Base-by-base conservation (phyloP, 2,888 invertebrate species). In the Petrophora chlorosata region DNA sequence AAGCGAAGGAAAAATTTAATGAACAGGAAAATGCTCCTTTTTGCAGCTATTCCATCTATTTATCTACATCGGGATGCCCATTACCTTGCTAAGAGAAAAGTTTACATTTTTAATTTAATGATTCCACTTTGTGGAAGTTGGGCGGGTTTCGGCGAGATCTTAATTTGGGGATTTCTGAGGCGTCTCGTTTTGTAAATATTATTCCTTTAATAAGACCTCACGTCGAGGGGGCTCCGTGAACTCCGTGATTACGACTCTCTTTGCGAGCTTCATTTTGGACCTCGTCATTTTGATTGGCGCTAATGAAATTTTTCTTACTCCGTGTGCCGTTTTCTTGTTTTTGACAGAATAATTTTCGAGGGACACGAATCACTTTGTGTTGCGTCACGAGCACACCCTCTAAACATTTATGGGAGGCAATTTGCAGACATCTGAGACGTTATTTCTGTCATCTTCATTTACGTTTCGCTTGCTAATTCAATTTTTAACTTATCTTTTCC, bases 51-150 rank as follows among this genome's bases (percentile, higher is more conserved):
- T 90, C 83, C 88, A 90, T 90, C 89, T 90, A 91, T 91, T 91
- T 90, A 90, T 90, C 90, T 88, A 86, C 89, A 90, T 90, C 76
- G 87, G 89, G 89, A 90, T 90, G 90, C 90, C 91, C 91, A 91
- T 91, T 90, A 91, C 90, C 87, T 90, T 86, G 88, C 91, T 90
- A 91, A 91, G 89, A 91, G 90, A 90, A 91, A 91, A 91, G 90
- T 91, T 90, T 89, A 88, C 89, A 88, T 91, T 91, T 90, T 91
- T 91, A 91, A 91, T 91, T 91, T 91, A 90, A 91, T 90, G 91
- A 91, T 91, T 90, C 89, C 90, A 91, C 90, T 91, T 90, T 90
- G 88, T 89, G 90, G 89, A 90, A 90, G 90, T 89, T 90, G 89
- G 90, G 89, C 89, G 90, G 90, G 88, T 88, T 89, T 88, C 85